phyloP scores from a whole-genome alignment of 2,888 invertebrate genomes.

The Limnephilus rhombicus region DNA sequence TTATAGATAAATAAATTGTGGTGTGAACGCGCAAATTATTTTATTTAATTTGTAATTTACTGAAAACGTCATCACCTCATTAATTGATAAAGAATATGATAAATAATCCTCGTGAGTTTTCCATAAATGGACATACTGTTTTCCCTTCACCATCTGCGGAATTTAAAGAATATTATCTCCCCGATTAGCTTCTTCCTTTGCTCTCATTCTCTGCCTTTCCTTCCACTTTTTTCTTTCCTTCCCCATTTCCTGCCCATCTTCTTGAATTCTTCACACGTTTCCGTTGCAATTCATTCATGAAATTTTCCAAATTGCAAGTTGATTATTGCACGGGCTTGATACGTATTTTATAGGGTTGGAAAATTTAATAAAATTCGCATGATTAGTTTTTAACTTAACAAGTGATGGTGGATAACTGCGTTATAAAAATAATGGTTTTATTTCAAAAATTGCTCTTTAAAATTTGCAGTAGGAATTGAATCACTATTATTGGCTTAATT shows the following conservation, averaged over 20 bases:
- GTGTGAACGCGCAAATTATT: background rate
- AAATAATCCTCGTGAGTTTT: background rate
- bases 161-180: background rate
- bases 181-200: conserved; percentile 9
- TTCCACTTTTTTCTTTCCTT: background rate
- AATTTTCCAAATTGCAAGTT: conserved; percentile 24
- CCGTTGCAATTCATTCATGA: conserved; percentile 11
- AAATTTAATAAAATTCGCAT: background rate
- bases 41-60: background rate
- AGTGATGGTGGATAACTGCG: background rate
- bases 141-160: conserved; percentile 21
- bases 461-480: too few species aligned
- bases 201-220: background rate
- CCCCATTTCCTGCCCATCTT: background rate
- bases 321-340: background rate
- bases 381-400: background rate
- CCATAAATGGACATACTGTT: background rate
- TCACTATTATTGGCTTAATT: too few species aligned
- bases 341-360: background rate
- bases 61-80: background rate
- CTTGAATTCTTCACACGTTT: conserved; percentile 38
- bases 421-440: background rate
- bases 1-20: too few species aligned
- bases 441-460: background rate
- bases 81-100: background rate